Conservation (phyloP, 2,888 invertebrate genomes). For the Aproaerema taeniolella region DNA sequence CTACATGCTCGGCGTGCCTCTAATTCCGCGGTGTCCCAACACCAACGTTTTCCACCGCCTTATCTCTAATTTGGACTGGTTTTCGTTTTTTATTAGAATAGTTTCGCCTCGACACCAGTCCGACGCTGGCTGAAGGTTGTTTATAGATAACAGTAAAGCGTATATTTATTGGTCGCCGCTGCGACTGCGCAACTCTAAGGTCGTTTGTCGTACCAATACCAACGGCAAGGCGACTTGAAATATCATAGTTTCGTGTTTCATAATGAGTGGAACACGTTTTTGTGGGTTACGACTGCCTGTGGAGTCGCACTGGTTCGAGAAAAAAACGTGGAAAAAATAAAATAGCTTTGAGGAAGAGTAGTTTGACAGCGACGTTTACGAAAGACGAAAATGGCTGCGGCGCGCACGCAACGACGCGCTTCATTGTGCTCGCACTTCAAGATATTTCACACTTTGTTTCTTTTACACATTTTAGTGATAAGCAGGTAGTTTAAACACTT, state of each 20-base stretch:
- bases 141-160: slow-evolving; percentile 71
- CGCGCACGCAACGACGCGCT: slow-evolving; percentile 59
- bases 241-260: slow-evolving; percentile 73
- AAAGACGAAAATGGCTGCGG: slow-evolving; percentile 49
- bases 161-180: slow-evolving; percentile 59
- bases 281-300: slow-evolving; percentile 42
- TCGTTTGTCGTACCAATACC: slow-evolving; percentile 40
- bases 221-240: slow-evolving; percentile 49
- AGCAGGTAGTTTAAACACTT: no score
- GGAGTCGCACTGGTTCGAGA: slow-evolving; percentile 39
- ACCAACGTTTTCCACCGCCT: slow-evolving; percentile 43
- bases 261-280: slow-evolving; percentile 71
- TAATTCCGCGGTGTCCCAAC: slow-evolving; percentile 25
- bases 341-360: slow-evolving; percentile 23
- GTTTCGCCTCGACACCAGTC: slow-evolving; percentile 72
- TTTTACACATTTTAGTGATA: slow-evolving; percentile 24
- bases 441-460: slow-evolving; percentile 16
- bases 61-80: slow-evolving; percentile 67
- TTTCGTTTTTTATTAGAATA: slow-evolving; percentile 70
- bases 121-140: slow-evolving; percentile 58
- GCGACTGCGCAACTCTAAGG: slow-evolving; percentile 56
- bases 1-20: slow-evolving; percentile 20
- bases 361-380: slow-evolving; percentile 23
- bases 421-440: slow-evolving; percentile 36
- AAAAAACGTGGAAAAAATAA: slow-evolving; percentile 24